A percentile compares a stretch with the other conserved stretches of the same genome.
Evolutionary conservation across 2,113 vertebrate genomes (phyloP).

Genomic region (Garra rufa): DNA sequence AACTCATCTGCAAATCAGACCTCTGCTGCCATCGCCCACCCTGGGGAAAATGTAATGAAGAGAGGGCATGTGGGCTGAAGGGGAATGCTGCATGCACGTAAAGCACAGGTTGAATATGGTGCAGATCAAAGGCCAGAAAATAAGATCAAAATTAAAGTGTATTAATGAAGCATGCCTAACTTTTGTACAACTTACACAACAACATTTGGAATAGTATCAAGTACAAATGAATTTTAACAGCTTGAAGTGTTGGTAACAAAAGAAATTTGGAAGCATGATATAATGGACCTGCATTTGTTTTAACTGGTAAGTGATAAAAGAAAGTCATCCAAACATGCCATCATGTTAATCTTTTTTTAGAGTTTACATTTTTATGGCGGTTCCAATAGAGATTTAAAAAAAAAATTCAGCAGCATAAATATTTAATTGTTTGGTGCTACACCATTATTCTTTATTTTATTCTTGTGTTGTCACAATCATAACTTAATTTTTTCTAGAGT

Average conservation of each 20-base stretch:
- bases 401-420: not conserved
- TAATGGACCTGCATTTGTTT: not conserved
- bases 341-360: not conserved
- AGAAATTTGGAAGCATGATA: not conserved
- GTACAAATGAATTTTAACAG: not conserved
- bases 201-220: not conserved
- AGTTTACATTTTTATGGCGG: not conserved
- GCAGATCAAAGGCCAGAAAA: conserved; percentile 16
- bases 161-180: conserved; percentile 3
- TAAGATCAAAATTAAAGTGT: conserved; percentile 21
- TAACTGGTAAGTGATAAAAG: not conserved
- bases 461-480: no score
- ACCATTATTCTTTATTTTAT: not conserved
- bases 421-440: not conserved
- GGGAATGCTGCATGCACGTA: not conserved
- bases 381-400: not conserved
- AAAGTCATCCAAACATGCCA: not conserved
- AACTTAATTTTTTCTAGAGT: not conserved
- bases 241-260: not conserved
- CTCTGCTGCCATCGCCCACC: conserved; percentile 50
- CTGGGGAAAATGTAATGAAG: conserved; percentile 42
- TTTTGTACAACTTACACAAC: not conserved
- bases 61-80: conserved; percentile 19
- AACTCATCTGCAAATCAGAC: conserved; percentile 70
- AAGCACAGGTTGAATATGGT: not conserved